Conservation (phyloP, 2,797 vertebrate species). For the Chelmon rostratus region DNA sequence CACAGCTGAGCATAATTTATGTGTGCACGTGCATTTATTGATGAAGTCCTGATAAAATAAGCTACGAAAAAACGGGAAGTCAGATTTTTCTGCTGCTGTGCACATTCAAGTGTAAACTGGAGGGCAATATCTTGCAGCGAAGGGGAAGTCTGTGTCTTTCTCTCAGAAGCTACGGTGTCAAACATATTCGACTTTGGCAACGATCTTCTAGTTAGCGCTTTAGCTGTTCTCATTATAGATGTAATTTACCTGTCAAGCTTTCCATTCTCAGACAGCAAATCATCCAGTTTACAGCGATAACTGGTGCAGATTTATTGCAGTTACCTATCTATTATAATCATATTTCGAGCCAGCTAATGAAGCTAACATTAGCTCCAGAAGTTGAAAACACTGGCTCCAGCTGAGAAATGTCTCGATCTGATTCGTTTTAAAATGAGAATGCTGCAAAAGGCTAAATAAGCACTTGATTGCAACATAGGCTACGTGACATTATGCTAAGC, state of each 20-base stretch:
- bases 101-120: constrained; percentile 32
- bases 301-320: constrained; percentile 19
- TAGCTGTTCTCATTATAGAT: background rate
- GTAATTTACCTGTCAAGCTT: constrained; percentile 6
- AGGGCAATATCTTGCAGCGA: background rate
- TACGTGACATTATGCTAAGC: background rate
- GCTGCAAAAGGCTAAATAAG: background rate
- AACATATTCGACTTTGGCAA: background rate
- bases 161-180: background rate
- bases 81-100: constrained; percentile 45
- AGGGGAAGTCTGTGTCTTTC: constrained; percentile 1
- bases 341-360: background rate
- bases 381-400: background rate
- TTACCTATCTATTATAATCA: background rate
- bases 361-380: background rate
- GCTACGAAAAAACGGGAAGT: constrained; percentile 42
- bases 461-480: background rate
- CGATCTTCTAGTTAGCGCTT: background rate
- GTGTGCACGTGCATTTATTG: constrained; percentile 44
- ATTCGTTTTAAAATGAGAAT: background rate
- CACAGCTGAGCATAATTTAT: constrained; percentile 53
- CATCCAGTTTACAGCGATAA: constrained; percentile 1
- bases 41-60: constrained; percentile 42
- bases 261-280: background rate
- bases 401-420: background rate